Base-by-base conservation (phyloP, 2,797 vertebrate genomes). In the Halcyon badia region DNA sequence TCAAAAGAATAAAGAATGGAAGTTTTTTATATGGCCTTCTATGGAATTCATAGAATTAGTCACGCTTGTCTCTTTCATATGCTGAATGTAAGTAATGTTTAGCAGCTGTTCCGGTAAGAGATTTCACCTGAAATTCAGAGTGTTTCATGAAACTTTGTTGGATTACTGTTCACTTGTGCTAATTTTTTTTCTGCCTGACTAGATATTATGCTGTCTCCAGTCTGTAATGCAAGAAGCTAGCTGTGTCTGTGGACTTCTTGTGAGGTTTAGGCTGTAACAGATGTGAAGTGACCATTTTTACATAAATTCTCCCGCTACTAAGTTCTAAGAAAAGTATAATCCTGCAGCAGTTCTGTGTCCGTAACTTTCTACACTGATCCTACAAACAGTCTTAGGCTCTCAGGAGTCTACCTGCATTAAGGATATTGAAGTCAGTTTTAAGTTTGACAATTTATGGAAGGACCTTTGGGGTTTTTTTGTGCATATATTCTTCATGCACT, bases 71-170 rank as follows among this genome's bases (percentile, higher is more conserved):
- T 25, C 58, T 94, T 87, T 31, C 10, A 14, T 62, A 56, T 62
- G 62, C 60, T 82, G 66, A 82, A 82, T 79, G 3, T 58, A 89
- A 78, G 46, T 65, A 83, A 68, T 39, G 5, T 64, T 83, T 72
- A 86, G 42, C 90, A 96, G 73, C 83, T 81, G 37, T 65, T 91
- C 48, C 68, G 82, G 62, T 61, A 96, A 56, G 56, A 77, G 44
- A 73, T 78, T 88, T 78, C 28, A 30, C 11, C 46, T 77, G 37
- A 62, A 73, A 30, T 92, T 85, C 28, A 62, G 54, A 28, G 31
- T 14, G 24, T 82, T 92, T 84, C 25, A 35, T 60, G 30, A 66
- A 70, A 60, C 71, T 72, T 56, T 82, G 25, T 6, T 72, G 64
- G 84, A 18, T 83, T 90, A 10, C 24, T 71, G 12, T 66, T 87